A percentile compares a stretch with the other conserved stretches of the same genome.
Conservation (phyloP, 35 echinoderm and acorn worm genomes). For the Diadema setosum region DNA sequence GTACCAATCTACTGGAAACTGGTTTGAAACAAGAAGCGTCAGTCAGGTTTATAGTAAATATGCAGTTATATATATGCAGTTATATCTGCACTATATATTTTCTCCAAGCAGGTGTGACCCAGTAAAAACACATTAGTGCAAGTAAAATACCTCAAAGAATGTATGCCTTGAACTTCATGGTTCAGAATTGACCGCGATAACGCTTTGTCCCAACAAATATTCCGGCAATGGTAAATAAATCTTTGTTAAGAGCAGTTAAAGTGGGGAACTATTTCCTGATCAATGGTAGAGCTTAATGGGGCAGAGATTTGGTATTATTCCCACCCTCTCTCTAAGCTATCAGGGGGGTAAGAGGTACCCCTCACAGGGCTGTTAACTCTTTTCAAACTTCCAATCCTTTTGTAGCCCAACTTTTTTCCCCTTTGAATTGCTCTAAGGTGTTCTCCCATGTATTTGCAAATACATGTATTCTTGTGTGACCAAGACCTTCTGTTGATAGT, state of each 20-base stretch:
- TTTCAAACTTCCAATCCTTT: background rate
- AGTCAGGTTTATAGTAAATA: too few species aligned
- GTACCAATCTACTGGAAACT: too few species aligned
- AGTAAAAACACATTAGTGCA: too few species aligned
- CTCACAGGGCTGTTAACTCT: background rate
- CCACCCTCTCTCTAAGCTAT: background rate
- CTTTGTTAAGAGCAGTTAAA: background rate
- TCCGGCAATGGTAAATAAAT: background rate
- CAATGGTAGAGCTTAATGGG: background rate
- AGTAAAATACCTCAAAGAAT: too few species aligned
- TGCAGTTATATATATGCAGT: too few species aligned
- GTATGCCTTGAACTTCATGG: background rate
- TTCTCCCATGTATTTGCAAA: background rate
- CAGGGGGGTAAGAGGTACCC: background rate
- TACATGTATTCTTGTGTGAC: background rate
- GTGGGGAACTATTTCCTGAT: background rate
- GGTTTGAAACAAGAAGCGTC: too few species aligned
- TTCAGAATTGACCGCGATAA: background rate
- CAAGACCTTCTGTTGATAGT: background rate
- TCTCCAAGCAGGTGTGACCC: too few species aligned
- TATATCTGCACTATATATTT: too few species aligned
- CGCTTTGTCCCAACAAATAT: background rate
- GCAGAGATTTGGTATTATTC: background rate
- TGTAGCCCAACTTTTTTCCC: background rate
- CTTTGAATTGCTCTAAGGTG: background rate